Base-by-base conservation (phyloP, 2,888 invertebrate species). In the Lordiphosa fenestrarum region DNA sequence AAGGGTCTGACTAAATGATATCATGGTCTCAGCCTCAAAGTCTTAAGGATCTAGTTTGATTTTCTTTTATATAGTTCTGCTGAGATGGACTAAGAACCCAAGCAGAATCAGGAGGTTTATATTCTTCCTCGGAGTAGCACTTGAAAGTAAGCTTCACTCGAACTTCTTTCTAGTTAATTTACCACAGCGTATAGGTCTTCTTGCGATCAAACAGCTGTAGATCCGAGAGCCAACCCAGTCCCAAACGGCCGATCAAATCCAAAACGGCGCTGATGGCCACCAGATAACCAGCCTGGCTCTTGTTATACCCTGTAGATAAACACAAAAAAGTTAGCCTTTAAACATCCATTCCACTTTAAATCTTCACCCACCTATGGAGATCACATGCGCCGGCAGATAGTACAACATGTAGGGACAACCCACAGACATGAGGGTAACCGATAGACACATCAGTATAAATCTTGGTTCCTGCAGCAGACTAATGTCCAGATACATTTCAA, bases 361-460 rank as follows among this genome's bases (percentile, higher is more conserved):
- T 13, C 7, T 12, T 3, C 7, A 66, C 75, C 61, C 65, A 38
- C 94, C 94, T 1, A 90, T 91, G 0, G 93, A 91, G 37, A 93
- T 92, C 0, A 94, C 94, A 80, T 94, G 94, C 0, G 94, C 94
- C 0, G 95, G 95, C 40, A 95, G 88, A 80, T 94, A 94, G 87
- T 94, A 94, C 3, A 94, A 87, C 82, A 94, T 94, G 86, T 94
- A 94, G 0, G 94, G 94, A 3, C 94, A 94, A 9, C 94, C 95
- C 19, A 94, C 93, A 0, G 94, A 94, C 93, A 94, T 94, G 2
- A 94, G 91, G 1, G 93, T 93, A 7, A 94, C 94, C 0, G 94
- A 94, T 2, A 93, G 90, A 60, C 93, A 93, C 88, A 94, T 92
- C 69, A 94, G 90, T 5, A 94, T 92, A 83, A 95, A 95, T 4